Evolutionary conservation across 1,140 invertebrate genomes (phyloP), one percentile per base, ranked within the genome.

Genomic region (Brachionus rubens): DNA sequence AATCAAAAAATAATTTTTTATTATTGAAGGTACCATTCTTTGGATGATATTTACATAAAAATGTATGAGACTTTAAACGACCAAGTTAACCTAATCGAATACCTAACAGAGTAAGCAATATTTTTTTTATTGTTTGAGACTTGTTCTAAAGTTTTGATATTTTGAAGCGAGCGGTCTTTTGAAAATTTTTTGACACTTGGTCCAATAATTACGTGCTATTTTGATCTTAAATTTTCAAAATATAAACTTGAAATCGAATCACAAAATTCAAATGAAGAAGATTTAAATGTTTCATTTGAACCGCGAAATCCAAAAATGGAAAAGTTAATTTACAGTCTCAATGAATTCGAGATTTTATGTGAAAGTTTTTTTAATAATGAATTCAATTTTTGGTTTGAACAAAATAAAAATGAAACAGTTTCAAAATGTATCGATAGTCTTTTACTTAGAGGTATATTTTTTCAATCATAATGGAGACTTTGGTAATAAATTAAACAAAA

Each of bases 171-270:
- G 1, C 16, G 2, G 10, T 33, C 33, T 59, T 36, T 16, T 3
- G 54, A 59, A 59, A 16, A 59, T 59, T 59, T 59, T 59, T 36
- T 28, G 10, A 16, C 28, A 16, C 5, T 59, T 7, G 9, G 28
- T 1, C 54, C 54, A 33, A 40, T 33, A 36, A 36, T 59, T 33
- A 59, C 36, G 14, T 59, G 54, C 14, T 59, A 59, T 19, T 36
- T 33, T n/a, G 54, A 59, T 9, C 16, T 59, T 16, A 59, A 59
- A 36, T 59, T 59, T 59, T 59, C 54, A n/a, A 59, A 59, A 36
- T 59, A 59, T 36, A 59, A 59, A 59, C 30, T 59, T 5, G 54
- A 59, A 36, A 59, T 59, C 3, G 54, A 59, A 59, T 59, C 54
- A 16, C 54, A 36, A 36, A 59, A 59, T 16, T 36, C 30, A 1